Evolutionary conservation across 2,113 vertebrate species (phyloP).

Genomic region (Hiodon alosoides): DNA sequence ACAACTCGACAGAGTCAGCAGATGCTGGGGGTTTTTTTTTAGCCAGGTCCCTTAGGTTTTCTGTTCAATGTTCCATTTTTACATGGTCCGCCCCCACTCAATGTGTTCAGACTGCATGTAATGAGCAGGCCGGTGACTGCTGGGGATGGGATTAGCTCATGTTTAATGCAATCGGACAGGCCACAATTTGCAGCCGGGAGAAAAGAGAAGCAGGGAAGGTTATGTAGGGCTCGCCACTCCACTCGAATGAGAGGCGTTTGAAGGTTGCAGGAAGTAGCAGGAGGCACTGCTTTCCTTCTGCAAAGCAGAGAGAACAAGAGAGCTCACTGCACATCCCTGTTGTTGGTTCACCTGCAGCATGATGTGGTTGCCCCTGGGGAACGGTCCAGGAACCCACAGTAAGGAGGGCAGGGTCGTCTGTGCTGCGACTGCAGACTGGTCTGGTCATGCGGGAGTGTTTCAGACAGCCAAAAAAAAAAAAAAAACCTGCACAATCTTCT

Average conservation of each 20-base stretch:
- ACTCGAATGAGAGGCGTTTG: neutral
- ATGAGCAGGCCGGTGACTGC: neutral
- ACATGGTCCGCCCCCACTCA: neutral
- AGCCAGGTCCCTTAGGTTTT: neutral
- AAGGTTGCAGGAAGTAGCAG: neutral
- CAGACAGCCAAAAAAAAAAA: neutral
- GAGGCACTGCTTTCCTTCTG: neutral
- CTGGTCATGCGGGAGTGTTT: neutral
- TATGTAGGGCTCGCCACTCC: neutral
- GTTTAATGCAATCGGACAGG: conserved; percentile 6
- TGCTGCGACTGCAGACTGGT: neutral
- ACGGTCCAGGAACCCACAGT: neutral
- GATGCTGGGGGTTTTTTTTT: no score
- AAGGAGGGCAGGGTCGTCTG: neutral
- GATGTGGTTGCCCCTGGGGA: neutral
- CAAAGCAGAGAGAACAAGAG: neutral
- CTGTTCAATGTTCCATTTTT: neutral
- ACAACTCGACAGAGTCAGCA: neutral
- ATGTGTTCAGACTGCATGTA: neutral
- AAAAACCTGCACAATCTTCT: neutral
- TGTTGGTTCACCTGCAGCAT: neutral
- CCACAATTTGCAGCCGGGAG: neutral
- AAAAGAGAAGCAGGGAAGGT: neutral
- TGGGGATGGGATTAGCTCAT: neutral
- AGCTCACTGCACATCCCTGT: neutral